Conservation (phyloP, 30 jellyfish, hydroid and myxozoan species). For the Turritopsis dohrnii region DNA sequence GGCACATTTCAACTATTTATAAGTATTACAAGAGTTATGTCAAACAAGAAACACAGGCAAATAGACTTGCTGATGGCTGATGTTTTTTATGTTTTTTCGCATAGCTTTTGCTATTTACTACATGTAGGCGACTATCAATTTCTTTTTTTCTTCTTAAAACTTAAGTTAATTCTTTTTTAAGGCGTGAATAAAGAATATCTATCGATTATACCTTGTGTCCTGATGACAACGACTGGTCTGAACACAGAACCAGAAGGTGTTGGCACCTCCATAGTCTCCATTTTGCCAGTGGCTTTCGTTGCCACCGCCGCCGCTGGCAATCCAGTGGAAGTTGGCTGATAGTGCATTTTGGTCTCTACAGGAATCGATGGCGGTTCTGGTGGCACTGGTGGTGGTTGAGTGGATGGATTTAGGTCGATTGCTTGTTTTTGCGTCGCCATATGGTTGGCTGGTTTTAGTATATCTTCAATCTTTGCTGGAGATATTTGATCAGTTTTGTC, state of each 20-base stretch:
- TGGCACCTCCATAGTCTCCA: not conserved
- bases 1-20: too few relatives aligned
- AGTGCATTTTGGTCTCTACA: not conserved
- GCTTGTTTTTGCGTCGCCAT: not conserved
- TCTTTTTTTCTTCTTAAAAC: too few relatives aligned
- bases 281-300: not conserved
- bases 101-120: too few relatives aligned
- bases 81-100: too few relatives aligned
- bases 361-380: not conserved
- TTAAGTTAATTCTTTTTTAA: too few relatives aligned
- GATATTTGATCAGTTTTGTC: slow-evolving; percentile 11
- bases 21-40: too few relatives aligned
- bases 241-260: not conserved
- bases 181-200: not conserved
- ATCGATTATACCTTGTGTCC: not conserved
- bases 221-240: slow-evolving; percentile 13
- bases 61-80: too few relatives aligned
- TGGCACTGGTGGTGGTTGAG: slow-evolving; percentile 23
- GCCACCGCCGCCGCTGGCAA: not conserved
- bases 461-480: not conserved
- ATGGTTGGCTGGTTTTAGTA: not conserved
- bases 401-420: not conserved
- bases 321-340: not conserved
- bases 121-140: too few relatives aligned
- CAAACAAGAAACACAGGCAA: too few relatives aligned